phyloP scores from a whole-genome alignment of 2,113 vertebrate genomes.

The Aegypius monachus region DNA sequence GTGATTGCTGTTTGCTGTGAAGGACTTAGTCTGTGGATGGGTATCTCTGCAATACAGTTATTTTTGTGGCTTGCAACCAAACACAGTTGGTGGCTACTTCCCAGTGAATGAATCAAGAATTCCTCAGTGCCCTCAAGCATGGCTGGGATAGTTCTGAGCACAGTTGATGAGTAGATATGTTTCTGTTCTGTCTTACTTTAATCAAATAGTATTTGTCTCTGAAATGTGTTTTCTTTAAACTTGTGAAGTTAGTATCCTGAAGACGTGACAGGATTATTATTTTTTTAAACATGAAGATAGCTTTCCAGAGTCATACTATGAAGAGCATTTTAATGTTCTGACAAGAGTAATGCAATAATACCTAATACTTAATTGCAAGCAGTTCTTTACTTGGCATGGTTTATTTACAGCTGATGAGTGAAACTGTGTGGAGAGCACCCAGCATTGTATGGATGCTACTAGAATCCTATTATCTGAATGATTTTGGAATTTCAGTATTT shows the following conservation, averaged over 20 bases:
- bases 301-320: neutral
- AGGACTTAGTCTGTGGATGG: neutral
- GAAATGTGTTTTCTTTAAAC: neutral
- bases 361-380: neutral
- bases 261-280: neutral
- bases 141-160: neutral
- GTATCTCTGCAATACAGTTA: neutral
- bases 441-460: neutral
- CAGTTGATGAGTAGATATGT: neutral
- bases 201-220: neutral
- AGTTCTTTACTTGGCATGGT: neutral
- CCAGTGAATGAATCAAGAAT: neutral
- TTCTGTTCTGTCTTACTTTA: neutral
- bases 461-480: constrained; percentile 26
- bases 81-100: neutral
- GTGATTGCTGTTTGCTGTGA: neutral
- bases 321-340: neutral
- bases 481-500: constrained; percentile 42
- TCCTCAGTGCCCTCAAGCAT: neutral
- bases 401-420: constrained; percentile 24
- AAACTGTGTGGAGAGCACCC: constrained; percentile 5
- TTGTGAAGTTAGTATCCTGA: neutral
- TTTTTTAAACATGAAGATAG: neutral
- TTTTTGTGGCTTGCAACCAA: neutral
- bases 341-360: neutral